Evolutionary conservation across 1,140 invertebrate genomes (phyloP), one percentile per base, ranked within the genome.

Genomic region (Probaryconus sp.): DNA sequence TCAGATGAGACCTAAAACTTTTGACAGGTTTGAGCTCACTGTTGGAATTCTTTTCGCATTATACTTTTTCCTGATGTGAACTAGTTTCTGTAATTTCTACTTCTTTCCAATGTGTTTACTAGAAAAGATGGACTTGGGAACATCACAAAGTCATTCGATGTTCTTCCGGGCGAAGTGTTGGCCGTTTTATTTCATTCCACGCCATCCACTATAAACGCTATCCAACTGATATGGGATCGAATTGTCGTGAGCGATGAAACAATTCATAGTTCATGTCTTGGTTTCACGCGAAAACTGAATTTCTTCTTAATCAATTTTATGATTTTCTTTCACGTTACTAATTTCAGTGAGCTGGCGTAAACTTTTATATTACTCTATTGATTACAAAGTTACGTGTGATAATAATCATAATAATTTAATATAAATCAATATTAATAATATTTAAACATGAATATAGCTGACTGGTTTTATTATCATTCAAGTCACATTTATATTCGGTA

Each of bases 141-240:
- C 43, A 55, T 75, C 58, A 38, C 43, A 65, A 60, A 60, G 60
- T 65, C 72, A 60, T 69, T 65, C 63, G 24, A 70, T 70, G 51
- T 69, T 53, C 31, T 69, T 75, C 48, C 40, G 40, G 45, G 18
- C 21, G 37, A 70, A 70, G 47, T 65, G 48, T 53, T 56, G 55
- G n/a, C 38, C 65, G 60, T 28, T 76, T 67, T 70, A 76, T 76
- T 76, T 76, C 61, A 47, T 76, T 67, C 67, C 60, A 75, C 58
- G 64, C 20, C 64, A 58, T 43, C 58, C 58, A 16, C 58, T 28
- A 74, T 74, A 50, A 74, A 51, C 63, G 37, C 42, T 45, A 56
- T 5, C 6, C 13, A 16, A n/a, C 17, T 69, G 51, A 64, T 53
- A 68, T 58, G 45, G 58, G 47, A 58, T 68, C 58, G 64, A 64